A percentile compares a stretch with the other conserved stretches of the same genome.
phyloP scores from a whole-genome alignment of 2,113 vertebrate species.

The Gulo gulo region DNA sequence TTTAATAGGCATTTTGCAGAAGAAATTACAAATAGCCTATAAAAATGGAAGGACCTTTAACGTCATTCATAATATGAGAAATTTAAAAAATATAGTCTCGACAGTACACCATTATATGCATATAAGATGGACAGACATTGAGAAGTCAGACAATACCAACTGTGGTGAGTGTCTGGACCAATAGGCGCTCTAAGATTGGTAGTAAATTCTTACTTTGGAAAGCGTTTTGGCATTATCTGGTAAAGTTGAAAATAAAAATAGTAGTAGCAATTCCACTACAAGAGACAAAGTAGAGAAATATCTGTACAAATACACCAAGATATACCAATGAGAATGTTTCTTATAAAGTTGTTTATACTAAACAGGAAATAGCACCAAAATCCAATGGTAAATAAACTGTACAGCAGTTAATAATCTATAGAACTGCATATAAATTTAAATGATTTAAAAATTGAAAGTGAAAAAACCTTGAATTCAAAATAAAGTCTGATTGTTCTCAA shows the following conservation, averaged over 20 bases:
- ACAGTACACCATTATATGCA: neutral
- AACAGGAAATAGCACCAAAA: neutral
- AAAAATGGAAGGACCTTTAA: neutral
- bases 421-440: neutral
- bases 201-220: neutral
- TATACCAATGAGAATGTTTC: neutral
- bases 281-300: neutral
- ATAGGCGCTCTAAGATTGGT: neutral
- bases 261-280: neutral
- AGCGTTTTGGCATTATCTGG: neutral
- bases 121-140: neutral
- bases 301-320: neutral
- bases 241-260: conserved; percentile 8
- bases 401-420: neutral
- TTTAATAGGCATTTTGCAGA: neutral
- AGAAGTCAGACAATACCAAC: neutral
- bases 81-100: neutral
- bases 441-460: neutral
- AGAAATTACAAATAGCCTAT: neutral
- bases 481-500: neutral
- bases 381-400: neutral
- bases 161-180: neutral
- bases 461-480: neutral
- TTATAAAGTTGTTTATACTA: neutral
- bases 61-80: neutral